These are phyloP conservation scores for Leucosticte australis DNA, from an alignment of 2,113 vertebrate genomes.

Conservation along the genomic window DNA sequence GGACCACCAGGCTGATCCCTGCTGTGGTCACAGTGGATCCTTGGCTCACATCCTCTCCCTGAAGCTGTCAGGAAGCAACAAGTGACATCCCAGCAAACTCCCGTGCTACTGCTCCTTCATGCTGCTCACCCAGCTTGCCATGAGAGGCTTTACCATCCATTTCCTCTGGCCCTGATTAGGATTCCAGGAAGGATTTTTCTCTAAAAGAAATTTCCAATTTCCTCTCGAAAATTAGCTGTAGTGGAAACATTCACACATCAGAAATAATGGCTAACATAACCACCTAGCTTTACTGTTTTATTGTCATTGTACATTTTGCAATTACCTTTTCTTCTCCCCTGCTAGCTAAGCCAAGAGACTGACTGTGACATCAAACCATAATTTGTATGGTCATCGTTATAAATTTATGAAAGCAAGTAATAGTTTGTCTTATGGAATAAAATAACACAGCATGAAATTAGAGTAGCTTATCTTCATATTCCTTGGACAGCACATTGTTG, in stretches of 20 bases:
- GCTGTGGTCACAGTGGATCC: neutral
- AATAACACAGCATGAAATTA: conserved; percentile 56
- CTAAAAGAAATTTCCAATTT: neutral
- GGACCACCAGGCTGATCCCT: neutral
- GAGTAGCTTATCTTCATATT: conserved; percentile 34
- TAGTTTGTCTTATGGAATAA: conserved; percentile 39
- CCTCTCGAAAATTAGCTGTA: neutral
- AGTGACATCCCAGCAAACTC: neutral
- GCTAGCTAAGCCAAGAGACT: neutral
- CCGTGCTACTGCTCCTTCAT: accelerated
- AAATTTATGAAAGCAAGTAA: conserved; percentile 40
- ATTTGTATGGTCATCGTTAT: neutral
- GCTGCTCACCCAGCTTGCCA: neutral
- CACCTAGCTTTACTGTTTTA: conserved; percentile 11
- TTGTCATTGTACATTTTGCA: conserved; percentile 21
- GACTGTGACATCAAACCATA: conserved; percentile 12
- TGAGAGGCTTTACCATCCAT: neutral
- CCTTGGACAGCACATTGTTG: conserved; percentile 18
- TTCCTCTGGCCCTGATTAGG: neutral
- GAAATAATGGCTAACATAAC: conserved; percentile 33
- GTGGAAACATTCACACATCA: neutral
- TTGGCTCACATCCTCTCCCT: neutral
- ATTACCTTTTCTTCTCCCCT: conserved; percentile 28
- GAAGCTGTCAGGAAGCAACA: neutral
- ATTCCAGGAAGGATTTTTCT: neutral